phyloP scores from a whole-genome alignment of 2,797 vertebrate species.

The Myiotriccus ornatus region DNA sequence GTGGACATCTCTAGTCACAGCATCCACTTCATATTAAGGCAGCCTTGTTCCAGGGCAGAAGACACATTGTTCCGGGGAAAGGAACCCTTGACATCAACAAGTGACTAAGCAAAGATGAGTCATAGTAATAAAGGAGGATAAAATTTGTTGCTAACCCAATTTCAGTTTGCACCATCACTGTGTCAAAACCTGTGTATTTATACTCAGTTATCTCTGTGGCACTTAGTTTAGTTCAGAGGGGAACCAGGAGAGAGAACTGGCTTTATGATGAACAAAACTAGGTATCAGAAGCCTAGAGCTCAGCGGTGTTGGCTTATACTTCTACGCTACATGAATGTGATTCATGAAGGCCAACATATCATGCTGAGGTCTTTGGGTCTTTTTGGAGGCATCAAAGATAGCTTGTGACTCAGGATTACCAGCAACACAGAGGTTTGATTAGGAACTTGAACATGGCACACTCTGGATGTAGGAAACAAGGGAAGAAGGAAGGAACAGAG shows the following conservation, averaged over 20 bases:
- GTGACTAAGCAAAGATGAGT: neutral
- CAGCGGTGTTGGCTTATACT: neutral
- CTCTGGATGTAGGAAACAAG: neutral
- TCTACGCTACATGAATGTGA: neutral
- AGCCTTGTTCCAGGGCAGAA: neutral
- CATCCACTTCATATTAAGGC: neutral
- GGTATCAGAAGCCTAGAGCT: neutral
- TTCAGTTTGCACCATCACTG: neutral
- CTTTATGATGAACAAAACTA: fast-evolving
- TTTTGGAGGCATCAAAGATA: neutral
- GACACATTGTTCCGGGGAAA: neutral
- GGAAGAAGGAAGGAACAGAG: neutral
- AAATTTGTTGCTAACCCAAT: neutral
- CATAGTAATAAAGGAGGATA: neutral
- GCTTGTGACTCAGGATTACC: neutral
- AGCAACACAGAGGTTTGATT: neutral
- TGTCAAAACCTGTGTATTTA: neutral
- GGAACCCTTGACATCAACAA: neutral
- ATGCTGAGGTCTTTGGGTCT: neutral
- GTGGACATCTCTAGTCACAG: neutral
- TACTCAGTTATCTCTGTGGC: neutral
- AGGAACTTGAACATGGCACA: neutral
- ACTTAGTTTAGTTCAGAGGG: neutral
- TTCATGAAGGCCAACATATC: neutral
- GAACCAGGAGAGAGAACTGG: neutral